phyloP scores from a whole-genome alignment of 2,113 vertebrate species.

The Leuciscus idus region DNA sequence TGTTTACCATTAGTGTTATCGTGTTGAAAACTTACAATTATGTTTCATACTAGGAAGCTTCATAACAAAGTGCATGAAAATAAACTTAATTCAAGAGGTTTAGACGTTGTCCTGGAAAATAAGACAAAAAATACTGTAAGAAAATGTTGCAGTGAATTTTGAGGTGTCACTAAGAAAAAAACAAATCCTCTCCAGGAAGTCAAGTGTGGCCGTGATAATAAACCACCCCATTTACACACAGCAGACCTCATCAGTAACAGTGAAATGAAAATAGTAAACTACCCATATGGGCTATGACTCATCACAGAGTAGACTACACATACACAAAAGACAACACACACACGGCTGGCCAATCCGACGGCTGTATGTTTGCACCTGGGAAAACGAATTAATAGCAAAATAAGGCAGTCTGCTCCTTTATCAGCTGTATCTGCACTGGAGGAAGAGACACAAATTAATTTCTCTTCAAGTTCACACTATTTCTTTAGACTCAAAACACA shows the following conservation, averaged over 20 bases:
- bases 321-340: background rate
- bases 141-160: background rate
- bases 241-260: constrained; percentile 7
- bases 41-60: background rate
- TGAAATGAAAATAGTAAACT: constrained; percentile 33
- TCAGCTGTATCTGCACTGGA: constrained; percentile 32
- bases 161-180: background rate
- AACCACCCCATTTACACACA: constrained; percentile 27
- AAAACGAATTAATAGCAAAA: constrained; percentile 50
- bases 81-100: background rate
- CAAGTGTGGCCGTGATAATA: constrained; percentile 13
- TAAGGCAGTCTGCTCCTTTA: constrained; percentile 36
- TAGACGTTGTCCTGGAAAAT: background rate
- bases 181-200: background rate
- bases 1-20: background rate
- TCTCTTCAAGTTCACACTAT: constrained; percentile 55
- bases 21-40: background rate
- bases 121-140: background rate
- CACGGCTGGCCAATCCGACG: constrained; percentile 7
- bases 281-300: constrained; percentile 40
- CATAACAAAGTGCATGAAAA: background rate
- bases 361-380: constrained; percentile 24
- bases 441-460: constrained; percentile 53
- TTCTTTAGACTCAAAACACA: constrained; percentile 66
- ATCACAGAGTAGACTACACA: background rate